Evolutionary conservation across 35 echinoderm and acorn worm genomes (phyloP).

Genomic region (Stichopus chloronotus): DNA sequence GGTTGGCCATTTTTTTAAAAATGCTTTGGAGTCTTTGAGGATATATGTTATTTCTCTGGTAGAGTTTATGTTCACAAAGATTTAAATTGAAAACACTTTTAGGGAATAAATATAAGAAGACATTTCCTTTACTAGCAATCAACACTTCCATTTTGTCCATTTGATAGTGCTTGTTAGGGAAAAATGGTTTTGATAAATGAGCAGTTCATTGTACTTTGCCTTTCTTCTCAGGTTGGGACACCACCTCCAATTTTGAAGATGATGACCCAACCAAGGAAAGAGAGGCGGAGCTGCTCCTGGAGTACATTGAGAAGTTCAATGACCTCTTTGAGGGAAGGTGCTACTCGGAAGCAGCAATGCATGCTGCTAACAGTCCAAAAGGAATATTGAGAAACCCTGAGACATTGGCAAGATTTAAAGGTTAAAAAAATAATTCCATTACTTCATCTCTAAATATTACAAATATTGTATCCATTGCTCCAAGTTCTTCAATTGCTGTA

Average conservation of each 20-base stretch:
- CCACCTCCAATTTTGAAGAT: slow-evolving; percentile 90
- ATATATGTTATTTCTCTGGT: too few relatives aligned
- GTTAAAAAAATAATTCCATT: slow-evolving; percentile 25
- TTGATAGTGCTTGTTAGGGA: too few relatives aligned
- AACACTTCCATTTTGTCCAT: too few relatives aligned
- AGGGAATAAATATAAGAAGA: too few relatives aligned
- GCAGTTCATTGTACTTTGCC: not conserved
- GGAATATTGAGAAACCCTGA: slow-evolving; percentile 95
- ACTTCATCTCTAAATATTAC: not conserved
- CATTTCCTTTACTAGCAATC: too few relatives aligned
- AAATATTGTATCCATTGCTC: not conserved
- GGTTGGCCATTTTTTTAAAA: too few relatives aligned
- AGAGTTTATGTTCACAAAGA: too few relatives aligned
- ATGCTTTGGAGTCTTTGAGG: too few relatives aligned
- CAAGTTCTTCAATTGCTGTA: too few relatives aligned
- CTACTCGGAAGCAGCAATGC: slow-evolving; percentile 90
- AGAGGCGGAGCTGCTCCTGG: slow-evolving; percentile 87
- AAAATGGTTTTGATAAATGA: too few relatives aligned
- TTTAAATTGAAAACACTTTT: too few relatives aligned
- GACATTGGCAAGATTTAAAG: slow-evolving; percentile 92
- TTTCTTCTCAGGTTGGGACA: slow-evolving; percentile 72
- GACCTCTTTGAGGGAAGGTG: slow-evolving; percentile 82
- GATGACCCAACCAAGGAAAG: slow-evolving; percentile 97
- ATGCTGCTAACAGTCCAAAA: slow-evolving; percentile 95
- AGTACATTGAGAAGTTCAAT: slow-evolving; percentile 91